Evolutionary conservation across 2,113 vertebrate species (phyloP), one percentile per base, ranked within the genome.

Genomic region (Festucalex cinctus): DNA sequence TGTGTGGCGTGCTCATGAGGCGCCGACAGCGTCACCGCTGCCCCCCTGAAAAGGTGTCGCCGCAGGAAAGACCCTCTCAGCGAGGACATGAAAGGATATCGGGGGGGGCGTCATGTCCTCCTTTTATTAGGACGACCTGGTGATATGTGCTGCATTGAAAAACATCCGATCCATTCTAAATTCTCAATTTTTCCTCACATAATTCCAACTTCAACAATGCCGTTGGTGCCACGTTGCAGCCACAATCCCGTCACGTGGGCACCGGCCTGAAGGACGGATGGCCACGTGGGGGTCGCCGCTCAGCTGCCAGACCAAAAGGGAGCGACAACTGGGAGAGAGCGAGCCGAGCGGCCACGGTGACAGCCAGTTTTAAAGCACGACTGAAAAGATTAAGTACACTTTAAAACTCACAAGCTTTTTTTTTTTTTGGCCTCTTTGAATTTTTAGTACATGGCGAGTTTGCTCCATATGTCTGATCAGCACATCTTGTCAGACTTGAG

Each of bases 61-160:
- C 66, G 79, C 80, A 91, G 88, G 83, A 92, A 91, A 82, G 79
- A 22, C 48, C n/a, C n/a, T n/a, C n/a, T n/a, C n/a, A n/a, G n/a
- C 5, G 43, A 44, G 43, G 43, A 17, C 43, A 44, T 44, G 3
- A 17, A 44, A 17, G 43, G 43, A 44, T 17, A n/a, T 44, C 17
- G 43, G 28, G 28, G 28, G 28, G 28, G 28, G 28, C 28, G 28
- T 41, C 39, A 41, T 9, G 39, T 41, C 39, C 39, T 41, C 39
- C 39, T 41, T 41, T 9, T 41, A 41, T 41, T 14, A 16, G 43
- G 5, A 17, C 17, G 43, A 44, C 5, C 14, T 3, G 43, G 43
- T 16, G 43, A 6, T 16, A 17, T 19, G 43, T 14, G 16, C 43
- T 46, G 4, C 14, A 46, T 32, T 32, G 28, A 32, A 32, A 4